These are phyloP conservation scores for Ranitomeya imitator DNA, from an alignment of 2,113 vertebrate genomes.

Conservation along the genomic window DNA sequence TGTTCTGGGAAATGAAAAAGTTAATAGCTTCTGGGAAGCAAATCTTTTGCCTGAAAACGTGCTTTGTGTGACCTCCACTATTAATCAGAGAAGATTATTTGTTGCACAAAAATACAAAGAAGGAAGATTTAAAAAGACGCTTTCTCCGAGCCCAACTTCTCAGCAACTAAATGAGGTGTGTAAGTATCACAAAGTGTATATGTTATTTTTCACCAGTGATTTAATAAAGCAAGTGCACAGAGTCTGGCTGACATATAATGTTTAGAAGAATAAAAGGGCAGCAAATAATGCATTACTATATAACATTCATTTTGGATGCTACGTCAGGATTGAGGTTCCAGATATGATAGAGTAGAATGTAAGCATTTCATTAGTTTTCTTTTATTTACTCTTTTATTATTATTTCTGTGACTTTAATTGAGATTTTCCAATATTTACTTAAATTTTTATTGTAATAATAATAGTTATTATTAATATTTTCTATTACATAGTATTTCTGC, in stretches of 20 bases:
- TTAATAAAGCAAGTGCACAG: background rate
- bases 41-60: slow-evolving; percentile 84
- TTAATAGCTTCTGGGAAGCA: slow-evolving; percentile 93
- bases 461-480: no score
- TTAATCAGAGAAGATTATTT: slow-evolving; percentile 83
- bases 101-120: slow-evolving; percentile 92
- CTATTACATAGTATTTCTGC: no score
- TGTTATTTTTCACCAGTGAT: slow-evolving; percentile 21
- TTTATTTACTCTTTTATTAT: no score
- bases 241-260: background rate
- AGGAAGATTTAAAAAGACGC: slow-evolving; percentile 79
- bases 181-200: slow-evolving; percentile 28
- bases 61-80: slow-evolving; percentile 74
- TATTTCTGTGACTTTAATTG: no score
- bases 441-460: no score
- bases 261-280: background rate
- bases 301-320: background rate
- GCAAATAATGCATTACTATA: background rate
- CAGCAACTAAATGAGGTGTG: slow-evolving; percentile 89
- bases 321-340: no score
- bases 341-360: no score
- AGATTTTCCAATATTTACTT: no score
- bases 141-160: slow-evolving; percentile 69
- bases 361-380: no score
- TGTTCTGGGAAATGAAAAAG: slow-evolving; percentile 88